A percentile compares a stretch with the other conserved stretches of the same genome.
Evolutionary conservation across 2,797 vertebrate genomes (phyloP).

Genomic region (Xenopus petersii): DNA sequence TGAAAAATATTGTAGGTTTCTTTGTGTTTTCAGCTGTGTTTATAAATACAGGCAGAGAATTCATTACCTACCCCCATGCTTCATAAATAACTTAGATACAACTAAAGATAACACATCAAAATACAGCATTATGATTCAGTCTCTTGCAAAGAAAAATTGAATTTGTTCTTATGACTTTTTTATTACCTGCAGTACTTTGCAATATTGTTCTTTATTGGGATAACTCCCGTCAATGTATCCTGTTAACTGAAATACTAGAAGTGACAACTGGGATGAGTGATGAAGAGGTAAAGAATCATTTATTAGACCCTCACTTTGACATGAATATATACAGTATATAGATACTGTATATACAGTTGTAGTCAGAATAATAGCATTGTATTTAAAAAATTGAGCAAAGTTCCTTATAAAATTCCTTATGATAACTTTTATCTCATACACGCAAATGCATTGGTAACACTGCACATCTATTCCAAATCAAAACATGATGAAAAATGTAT

Average conservation of each 20-base stretch:
- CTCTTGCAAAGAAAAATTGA: background rate
- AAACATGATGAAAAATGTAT: no score
- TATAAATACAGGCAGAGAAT: background rate
- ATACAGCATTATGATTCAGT: background rate
- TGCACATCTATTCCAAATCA: no score
- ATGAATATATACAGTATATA: no score
- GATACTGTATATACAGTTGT: no score
- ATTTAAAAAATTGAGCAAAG: no score
- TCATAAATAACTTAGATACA: background rate
- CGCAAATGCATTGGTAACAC: no score
- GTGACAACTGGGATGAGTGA: background rate
- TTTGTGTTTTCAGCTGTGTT: background rate
- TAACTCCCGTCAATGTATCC: background rate
- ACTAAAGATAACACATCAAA: background rate
- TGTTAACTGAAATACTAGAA: background rate
- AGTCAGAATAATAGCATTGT: no score
- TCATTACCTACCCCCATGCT: background rate
- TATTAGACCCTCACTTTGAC: no score
- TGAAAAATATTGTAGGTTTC: background rate
- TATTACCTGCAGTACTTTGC: background rate
- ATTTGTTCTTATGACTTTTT: background rate
- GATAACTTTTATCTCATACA: no score
- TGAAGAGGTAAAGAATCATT: background rate
- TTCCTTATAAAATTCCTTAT: no score
- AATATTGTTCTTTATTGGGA: background rate